A percentile compares a stretch with the other conserved stretches of the same genome.
Evolutionary conservation across 2,113 vertebrate genomes (phyloP).

Genomic region (Polypterus senegalus): DNA sequence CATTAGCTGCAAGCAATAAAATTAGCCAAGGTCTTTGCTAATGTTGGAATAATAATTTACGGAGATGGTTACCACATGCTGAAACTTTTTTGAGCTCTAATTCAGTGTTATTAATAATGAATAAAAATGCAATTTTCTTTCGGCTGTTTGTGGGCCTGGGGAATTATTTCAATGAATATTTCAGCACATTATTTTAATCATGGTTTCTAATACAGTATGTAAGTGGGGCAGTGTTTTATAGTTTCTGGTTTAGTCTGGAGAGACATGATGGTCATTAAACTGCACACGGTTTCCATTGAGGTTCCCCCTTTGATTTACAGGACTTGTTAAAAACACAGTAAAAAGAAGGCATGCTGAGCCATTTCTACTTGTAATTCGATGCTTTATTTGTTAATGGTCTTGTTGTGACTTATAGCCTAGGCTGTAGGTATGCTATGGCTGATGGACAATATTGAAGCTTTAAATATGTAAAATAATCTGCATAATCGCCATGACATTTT

Average conservation of each 20-base stretch:
- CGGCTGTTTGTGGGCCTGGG: conserved; percentile 73
- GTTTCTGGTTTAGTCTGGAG: conserved; percentile 67
- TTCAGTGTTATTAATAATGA: conserved; percentile 98
- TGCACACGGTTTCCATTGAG: conserved; percentile 71
- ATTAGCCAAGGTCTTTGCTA: conserved; percentile 65
- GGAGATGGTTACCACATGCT: conserved; percentile 90
- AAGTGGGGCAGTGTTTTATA: conserved; percentile 75
- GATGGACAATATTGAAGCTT: conserved; percentile 25
- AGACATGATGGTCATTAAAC: conserved; percentile 78
- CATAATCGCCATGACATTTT: background rate
- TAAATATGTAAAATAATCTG: conserved; percentile 4
- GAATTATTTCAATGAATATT: conserved; percentile 99
- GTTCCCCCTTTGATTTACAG: conserved; percentile 84
- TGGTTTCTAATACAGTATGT: conserved; percentile 59
- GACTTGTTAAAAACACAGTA: conserved; percentile 87
- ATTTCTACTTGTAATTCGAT: conserved; percentile 91
- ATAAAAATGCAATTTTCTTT: conserved; percentile 92
- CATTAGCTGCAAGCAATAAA: conserved; percentile 81
- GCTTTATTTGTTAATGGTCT: conserved; percentile 78
- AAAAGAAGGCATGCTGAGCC: conserved; percentile 70
- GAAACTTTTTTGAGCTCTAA: conserved; percentile 70
- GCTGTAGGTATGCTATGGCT: conserved; percentile 36
- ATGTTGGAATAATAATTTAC: conserved; percentile 93
- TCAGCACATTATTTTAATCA: conserved; percentile 99
- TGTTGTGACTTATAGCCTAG: conserved; percentile 64